phyloP scores from a whole-genome alignment of 2,113 vertebrate species.

The Nannospalax galili region DNA sequence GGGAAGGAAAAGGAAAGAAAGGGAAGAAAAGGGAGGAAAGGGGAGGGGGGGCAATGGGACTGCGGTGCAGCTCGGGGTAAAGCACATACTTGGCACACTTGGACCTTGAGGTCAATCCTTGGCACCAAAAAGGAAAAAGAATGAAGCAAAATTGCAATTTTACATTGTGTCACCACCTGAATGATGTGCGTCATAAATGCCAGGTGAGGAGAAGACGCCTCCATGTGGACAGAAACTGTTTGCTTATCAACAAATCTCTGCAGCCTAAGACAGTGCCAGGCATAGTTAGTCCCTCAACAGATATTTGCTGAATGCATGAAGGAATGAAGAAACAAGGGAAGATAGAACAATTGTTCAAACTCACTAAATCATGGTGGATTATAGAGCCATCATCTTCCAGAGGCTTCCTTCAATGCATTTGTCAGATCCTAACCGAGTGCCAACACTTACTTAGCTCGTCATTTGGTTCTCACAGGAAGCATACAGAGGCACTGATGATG shows the following conservation, averaged over 20 bases:
- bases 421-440: neutral
- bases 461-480: neutral
- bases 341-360: neutral
- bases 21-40: too few species aligned
- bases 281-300: neutral
- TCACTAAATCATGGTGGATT: neutral
- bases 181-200: neutral
- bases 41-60: too few species aligned
- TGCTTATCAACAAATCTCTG: neutral
- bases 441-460: neutral
- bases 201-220: too few species aligned
- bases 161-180: neutral
- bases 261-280: neutral
- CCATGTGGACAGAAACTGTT: neutral
- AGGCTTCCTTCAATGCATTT: neutral
- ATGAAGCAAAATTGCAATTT: neutral
- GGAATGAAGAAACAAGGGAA: neutral
- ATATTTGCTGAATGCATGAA: too few species aligned
- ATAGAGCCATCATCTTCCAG: neutral
- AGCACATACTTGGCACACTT: too few species aligned
- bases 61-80: neutral
- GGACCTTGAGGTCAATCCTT: neutral
- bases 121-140: too few species aligned
- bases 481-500: neutral
- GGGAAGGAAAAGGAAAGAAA: neutral